Conservation (phyloP, 2,113 vertebrate genomes). For the Rhagologus leucostigma region DNA sequence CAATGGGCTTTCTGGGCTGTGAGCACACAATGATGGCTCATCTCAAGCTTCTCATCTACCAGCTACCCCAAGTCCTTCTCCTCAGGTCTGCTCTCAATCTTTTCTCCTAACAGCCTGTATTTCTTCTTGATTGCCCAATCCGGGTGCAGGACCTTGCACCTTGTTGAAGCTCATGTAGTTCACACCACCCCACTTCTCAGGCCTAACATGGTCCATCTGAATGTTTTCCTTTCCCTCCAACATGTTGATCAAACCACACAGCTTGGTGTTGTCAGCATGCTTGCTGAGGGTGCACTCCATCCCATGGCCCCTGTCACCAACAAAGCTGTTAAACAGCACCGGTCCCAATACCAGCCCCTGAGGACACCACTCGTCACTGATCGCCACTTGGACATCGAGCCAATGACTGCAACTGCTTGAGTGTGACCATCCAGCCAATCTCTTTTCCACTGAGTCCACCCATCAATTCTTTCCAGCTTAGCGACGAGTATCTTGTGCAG, state of each 20-base stretch:
- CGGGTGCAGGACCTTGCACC: not conserved
- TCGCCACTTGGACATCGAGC: not conserved
- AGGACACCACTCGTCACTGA: accelerated
- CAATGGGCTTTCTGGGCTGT: not conserved
- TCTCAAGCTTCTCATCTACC: not conserved
- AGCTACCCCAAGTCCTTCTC: not conserved
- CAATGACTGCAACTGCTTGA: not conserved
- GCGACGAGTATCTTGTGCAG: not conserved
- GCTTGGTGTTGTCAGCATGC: not conserved
- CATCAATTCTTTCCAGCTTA: not conserved
- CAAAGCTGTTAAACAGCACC: accelerated
- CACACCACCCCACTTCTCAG: not conserved
- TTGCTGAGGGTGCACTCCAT: not conserved
- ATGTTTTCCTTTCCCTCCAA: not conserved
- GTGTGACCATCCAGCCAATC: not conserved
- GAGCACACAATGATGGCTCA: not conserved
- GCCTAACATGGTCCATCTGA: no score
- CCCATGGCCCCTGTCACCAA: not conserved
- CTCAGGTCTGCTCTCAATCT: not conserved
- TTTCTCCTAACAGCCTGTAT: not conserved
- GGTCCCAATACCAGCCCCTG: not conserved
- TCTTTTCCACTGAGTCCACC: no score
- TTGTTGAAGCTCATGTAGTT: not conserved
- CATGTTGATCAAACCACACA: not conserved
- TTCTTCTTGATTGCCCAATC: not conserved